Evolutionary conservation across 2,888 invertebrate species (phyloP).

Genomic region (Diaprepes abbreviatus): DNA sequence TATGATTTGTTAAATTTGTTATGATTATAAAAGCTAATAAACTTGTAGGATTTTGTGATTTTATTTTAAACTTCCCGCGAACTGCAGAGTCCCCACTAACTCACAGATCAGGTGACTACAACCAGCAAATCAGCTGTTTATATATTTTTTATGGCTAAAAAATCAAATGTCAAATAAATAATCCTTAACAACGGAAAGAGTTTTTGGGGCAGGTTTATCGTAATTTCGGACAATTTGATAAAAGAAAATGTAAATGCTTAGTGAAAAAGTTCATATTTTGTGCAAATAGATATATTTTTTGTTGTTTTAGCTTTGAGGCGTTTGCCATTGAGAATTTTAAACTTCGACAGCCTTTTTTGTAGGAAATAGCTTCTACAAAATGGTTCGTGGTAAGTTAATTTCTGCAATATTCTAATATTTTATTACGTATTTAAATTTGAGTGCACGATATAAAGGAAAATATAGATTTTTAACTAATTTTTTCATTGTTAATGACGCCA

Average conservation of each 20-base stretch:
- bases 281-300: neutral
- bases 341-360: neutral
- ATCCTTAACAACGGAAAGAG: constrained; percentile 5
- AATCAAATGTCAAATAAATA: constrained; percentile 12
- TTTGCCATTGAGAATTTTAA: constrained; percentile 5
- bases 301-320: neutral
- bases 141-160: neutral
- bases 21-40: no score
- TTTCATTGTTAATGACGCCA: constrained; percentile 5
- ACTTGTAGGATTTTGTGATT: neutral
- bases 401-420: neutral
- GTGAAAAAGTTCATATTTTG: neutral
- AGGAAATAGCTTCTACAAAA: neutral
- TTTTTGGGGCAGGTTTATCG: neutral
- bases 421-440: neutral
- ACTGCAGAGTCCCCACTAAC: neutral
- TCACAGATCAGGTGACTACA: neutral
- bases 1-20: no score
- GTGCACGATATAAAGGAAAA: neutral
- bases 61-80: neutral
- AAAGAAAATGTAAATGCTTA: constrained; percentile 14
- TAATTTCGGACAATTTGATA: neutral
- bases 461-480: neutral
- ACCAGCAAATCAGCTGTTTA: constrained; percentile 10
- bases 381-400: constrained; percentile 36